Percentiles rank a stretch among this genome's conserved stretches.
Evolutionary conservation across 2,888 invertebrate species (phyloP).

Genomic region (Sicus ferrugineus): DNA sequence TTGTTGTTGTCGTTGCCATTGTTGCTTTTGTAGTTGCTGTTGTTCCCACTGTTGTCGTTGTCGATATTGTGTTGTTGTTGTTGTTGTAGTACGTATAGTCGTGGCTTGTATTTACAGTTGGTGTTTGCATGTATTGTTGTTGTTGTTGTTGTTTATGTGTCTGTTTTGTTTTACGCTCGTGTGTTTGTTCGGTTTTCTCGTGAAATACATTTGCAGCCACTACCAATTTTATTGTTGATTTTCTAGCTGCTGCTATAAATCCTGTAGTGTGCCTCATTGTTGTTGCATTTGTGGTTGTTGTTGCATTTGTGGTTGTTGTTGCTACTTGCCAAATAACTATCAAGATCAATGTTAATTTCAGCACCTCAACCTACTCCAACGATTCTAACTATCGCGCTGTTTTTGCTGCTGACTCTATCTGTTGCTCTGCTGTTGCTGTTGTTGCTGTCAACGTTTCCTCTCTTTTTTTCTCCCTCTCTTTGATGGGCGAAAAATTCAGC

Average conservation of each 20-base stretch:
- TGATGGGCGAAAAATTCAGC: not conserved
- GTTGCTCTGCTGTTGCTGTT: not conserved
- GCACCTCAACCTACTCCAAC: slow-evolving; percentile 4
- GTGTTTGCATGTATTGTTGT: not conserved
- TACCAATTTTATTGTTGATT: too few relatives aligned
- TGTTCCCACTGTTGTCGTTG: not conserved
- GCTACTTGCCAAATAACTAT: slow-evolving; percentile 8
- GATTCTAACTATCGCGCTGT: not conserved
- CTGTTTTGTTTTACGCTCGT: too few relatives aligned
- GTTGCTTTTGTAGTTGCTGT: slow-evolving; percentile 2
- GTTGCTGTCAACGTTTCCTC: too few relatives aligned
- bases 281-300: slow-evolving; percentile 1
- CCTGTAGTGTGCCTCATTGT: not conserved
- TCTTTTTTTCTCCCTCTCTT: too few relatives aligned
- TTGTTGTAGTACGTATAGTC: too few relatives aligned
- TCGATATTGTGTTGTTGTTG: not conserved
- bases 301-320: slow-evolving; percentile 2
- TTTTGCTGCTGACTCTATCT: not conserved
- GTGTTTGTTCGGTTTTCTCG: too few relatives aligned
- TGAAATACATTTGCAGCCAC: too few relatives aligned
- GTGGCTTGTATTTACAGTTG: not conserved
- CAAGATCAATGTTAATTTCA: slow-evolving; percentile 31
- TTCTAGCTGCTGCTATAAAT: too few relatives aligned
- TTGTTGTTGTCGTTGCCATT: not conserved
- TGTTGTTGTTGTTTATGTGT: not conserved